Conservation (phyloP, 2,888 invertebrate species). For the Chloromyia formosa region DNA sequence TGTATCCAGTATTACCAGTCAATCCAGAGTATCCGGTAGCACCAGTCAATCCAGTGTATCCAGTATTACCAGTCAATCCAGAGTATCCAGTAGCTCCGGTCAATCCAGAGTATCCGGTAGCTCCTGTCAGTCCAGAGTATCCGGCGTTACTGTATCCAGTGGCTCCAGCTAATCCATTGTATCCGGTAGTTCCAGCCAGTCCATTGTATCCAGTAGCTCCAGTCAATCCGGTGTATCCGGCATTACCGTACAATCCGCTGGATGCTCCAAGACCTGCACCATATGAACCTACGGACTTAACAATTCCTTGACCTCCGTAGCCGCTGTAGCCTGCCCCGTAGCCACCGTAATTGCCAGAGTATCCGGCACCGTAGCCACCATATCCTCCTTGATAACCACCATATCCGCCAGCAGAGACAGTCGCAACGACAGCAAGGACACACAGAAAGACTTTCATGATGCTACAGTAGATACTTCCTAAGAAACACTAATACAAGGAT, state of each 20-base stretch:
- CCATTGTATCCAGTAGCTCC: too few species aligned
- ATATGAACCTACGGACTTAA: not conserved
- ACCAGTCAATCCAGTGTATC: too few species aligned
- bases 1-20: too few species aligned
- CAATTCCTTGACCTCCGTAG: not conserved
- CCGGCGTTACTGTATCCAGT: too few species aligned
- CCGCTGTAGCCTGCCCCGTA: not conserved
- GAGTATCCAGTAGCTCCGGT: too few species aligned
- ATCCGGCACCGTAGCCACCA: constrained; percentile 13
- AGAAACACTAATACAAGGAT: not conserved
- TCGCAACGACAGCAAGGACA: constrained; percentile 14
- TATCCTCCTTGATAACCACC: not conserved
- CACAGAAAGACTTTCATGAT: constrained; percentile 39
- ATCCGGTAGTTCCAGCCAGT: too few species aligned
- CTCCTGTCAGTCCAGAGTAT: too few species aligned
- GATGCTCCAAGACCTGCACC: not conserved
- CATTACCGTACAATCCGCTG: not conserved
- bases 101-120: too few species aligned
- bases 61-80: too few species aligned
- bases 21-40: too few species aligned
- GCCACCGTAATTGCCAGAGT: not conserved
- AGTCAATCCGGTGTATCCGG: not conserved
- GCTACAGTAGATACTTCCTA: not conserved
- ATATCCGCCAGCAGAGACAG: constrained; percentile 27
- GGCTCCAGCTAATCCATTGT: too few species aligned